Evolutionary conservation across 2,888 invertebrate genomes (phyloP).

Genomic region (Aphodius sticticus): DNA sequence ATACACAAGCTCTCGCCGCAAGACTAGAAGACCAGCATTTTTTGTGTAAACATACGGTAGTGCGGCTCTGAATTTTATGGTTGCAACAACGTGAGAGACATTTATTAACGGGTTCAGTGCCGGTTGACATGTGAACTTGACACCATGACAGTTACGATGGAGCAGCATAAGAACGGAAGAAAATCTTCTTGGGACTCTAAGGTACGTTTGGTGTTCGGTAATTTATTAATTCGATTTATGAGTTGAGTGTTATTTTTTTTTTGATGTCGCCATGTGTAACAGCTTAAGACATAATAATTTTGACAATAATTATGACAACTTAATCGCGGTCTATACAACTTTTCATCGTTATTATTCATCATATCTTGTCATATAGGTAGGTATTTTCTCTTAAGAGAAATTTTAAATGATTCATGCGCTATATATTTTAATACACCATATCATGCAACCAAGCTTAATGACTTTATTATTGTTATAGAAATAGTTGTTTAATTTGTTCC

Average conservation of each 20-base stretch:
- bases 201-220: constrained; percentile 52
- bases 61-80: neutral
- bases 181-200: constrained; percentile 66
- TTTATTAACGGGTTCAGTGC: neutral
- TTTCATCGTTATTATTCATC: neutral
- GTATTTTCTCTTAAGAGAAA: neutral
- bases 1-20: neutral
- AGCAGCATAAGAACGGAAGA: constrained; percentile 61
- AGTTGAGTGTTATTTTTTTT: too few species aligned
- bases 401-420: neutral
- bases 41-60: neutral
- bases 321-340: too few species aligned
- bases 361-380: neutral
- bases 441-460: neutral
- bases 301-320: too few species aligned
- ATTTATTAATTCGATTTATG: too few species aligned
- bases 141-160: constrained; percentile 61
- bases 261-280: too few species aligned
- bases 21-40: neutral
- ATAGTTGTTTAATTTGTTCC: neutral
- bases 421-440: neutral
- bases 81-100: neutral
- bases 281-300: too few species aligned
- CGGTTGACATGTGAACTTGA: constrained; percentile 22
- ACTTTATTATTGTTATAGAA: neutral